A percentile compares a stretch with the other conserved stretches of the same genome.
Evolutionary conservation across 2,888 invertebrate genomes (phyloP).

Genomic region (Drosophila buzzatii): DNA sequence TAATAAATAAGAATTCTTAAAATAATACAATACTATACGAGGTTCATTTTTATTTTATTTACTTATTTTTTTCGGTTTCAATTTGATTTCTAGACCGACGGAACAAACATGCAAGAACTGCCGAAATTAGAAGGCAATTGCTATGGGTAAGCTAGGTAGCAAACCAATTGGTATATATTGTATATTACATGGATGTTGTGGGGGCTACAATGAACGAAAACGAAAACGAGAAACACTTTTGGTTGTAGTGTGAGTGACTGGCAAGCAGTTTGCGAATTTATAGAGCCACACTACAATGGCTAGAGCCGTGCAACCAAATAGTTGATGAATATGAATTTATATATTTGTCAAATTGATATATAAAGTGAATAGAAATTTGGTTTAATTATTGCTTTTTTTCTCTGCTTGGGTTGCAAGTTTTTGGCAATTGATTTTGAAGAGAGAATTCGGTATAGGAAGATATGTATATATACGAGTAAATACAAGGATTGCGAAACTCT

Average conservation of each 20-base stretch:
- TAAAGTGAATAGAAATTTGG: slow-evolving; percentile 29
- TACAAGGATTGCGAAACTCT: slow-evolving; percentile 49
- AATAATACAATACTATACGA: slow-evolving; percentile 35
- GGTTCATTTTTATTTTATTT: not conserved
- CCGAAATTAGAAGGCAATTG: slow-evolving; percentile 27
- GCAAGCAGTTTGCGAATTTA: slow-evolving; percentile 44
- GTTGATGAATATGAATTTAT: slow-evolving; percentile 37
- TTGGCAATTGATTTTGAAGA: slow-evolving; percentile 54
- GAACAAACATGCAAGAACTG: slow-evolving; percentile 56
- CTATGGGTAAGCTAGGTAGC: slow-evolving; percentile 41
- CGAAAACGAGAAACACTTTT: slow-evolving; percentile 13
- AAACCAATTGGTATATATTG: slow-evolving; percentile 17
- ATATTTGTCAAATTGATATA: slow-evolving; percentile 19
- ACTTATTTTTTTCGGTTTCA: slow-evolving; percentile 7
- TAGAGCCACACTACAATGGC: slow-evolving; percentile 26
- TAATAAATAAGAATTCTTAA: slow-evolving; percentile 35
- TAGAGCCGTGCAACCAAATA: slow-evolving; percentile 52
- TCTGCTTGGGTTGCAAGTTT: slow-evolving; percentile 55
- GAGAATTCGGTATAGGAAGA: slow-evolving; percentile 57
- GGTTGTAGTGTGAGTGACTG: slow-evolving; percentile 14
- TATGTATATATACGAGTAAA: slow-evolving; percentile 40
- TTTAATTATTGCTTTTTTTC: slow-evolving; percentile 1
- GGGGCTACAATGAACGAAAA: slow-evolving; percentile 35
- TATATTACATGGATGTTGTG: slow-evolving; percentile 32
- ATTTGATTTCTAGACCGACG: slow-evolving; percentile 32